Percentiles rank a stretch among this genome's conserved stretches.
These are phyloP conservation scores for Anoncus sp. DNA, from an alignment of 2,888 invertebrate species.

Conservation along the genomic window DNA sequence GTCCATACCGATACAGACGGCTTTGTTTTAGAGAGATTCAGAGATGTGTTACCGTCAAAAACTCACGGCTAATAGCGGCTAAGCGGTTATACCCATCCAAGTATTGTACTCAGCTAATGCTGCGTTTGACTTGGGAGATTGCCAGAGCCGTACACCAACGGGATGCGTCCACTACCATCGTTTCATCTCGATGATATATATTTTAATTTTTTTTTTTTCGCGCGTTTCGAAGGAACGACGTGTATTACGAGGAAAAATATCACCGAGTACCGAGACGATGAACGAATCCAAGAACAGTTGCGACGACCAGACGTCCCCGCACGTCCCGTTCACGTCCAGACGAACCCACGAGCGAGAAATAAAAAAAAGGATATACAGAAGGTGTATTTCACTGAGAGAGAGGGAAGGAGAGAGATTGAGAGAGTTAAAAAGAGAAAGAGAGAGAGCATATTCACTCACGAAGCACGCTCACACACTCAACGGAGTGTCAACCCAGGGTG, in stretches of 20 bases:
- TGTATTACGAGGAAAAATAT: conserved; percentile 49
- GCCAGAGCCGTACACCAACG: too few species aligned
- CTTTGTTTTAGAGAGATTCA: too few species aligned
- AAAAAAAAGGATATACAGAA: conserved; percentile 4
- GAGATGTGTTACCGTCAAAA: too few species aligned
- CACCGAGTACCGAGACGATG: conserved; percentile 50
- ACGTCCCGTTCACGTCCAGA: neutral
- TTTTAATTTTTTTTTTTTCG: conserved; percentile 22
- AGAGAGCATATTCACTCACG: conserved; percentile 14
- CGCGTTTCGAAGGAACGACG: conserved; percentile 13
- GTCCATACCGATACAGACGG: too few species aligned
- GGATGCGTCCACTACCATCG: too few species aligned
- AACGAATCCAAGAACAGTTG: conserved; percentile 60
- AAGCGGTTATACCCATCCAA: too few species aligned
- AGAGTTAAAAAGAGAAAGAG: neutral
- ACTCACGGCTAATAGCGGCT: too few species aligned
- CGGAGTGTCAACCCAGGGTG: conserved; percentile 19
- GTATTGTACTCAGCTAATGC: too few species aligned
- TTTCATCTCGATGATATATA: neutral
- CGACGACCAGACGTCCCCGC: conserved; percentile 21
- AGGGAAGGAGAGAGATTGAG: neutral
- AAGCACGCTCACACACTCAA: conserved; percentile 23
- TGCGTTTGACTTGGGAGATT: too few species aligned
- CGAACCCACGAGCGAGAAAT: neutral
- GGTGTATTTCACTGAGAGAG: too few species aligned